A percentile compares a stretch with the other conserved stretches of the same genome.
Conservation (phyloP, 1,140 invertebrate species). For the Psix sp. region DNA sequence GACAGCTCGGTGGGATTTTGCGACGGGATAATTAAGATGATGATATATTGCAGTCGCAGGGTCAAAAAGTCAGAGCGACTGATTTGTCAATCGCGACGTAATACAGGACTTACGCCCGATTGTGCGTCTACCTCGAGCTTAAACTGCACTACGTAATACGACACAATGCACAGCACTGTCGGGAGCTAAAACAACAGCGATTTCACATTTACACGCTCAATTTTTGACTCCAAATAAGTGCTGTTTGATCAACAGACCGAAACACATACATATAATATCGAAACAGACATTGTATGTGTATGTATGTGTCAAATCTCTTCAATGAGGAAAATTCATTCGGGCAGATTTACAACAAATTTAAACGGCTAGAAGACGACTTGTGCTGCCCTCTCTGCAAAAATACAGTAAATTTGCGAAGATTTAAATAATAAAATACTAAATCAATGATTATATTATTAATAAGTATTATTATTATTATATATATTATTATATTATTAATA, state of each 20-base stretch:
- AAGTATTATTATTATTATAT: too few species aligned
- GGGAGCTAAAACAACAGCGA: not conserved
- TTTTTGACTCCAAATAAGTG: not conserved
- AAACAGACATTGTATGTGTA: not conserved
- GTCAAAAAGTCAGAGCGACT: constrained; percentile 28
- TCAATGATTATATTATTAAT: too few species aligned
- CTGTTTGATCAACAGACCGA: constrained; percentile 23
- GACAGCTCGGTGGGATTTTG: constrained; percentile 10
- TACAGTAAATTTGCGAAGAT: too few species aligned
- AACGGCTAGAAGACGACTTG: too few species aligned
- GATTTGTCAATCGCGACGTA: constrained; percentile 24
- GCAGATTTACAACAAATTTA: too few species aligned
- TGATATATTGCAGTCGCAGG: constrained; percentile 20
- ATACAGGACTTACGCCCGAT: constrained; percentile 5
- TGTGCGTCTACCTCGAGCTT: constrained; percentile 6
- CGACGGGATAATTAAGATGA: constrained; percentile 28
- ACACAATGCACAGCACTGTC: constrained; percentile 6
- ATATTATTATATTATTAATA: too few species aligned
- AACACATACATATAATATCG: constrained; percentile 13
- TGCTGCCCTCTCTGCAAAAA: too few species aligned
- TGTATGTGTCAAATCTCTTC: not conserved
- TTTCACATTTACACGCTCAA: constrained; percentile 6
- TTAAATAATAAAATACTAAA: too few species aligned
- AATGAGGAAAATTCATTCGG: too few species aligned
- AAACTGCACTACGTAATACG: not conserved